A percentile compares a stretch with the other conserved stretches of the same genome.
These are phyloP conservation scores for Heterotis niloticus DNA, from an alignment of 2,113 vertebrate genomes.

Conservation along the genomic window DNA sequence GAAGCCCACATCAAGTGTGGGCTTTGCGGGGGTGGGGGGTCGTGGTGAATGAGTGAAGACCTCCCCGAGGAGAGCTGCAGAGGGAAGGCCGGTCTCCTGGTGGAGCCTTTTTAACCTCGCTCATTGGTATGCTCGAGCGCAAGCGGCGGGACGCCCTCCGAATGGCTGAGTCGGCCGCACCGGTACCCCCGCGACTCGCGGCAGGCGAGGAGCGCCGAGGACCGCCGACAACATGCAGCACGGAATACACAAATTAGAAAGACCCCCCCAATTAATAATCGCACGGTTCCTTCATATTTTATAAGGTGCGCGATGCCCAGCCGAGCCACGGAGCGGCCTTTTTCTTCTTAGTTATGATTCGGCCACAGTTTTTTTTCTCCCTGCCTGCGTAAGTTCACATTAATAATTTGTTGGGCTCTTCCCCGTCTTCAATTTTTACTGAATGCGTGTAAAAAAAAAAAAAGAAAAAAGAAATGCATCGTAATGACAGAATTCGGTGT, in stretches of 20 bases:
- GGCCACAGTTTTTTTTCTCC: conserved; percentile 17
- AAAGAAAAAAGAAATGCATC: too few relatives aligned
- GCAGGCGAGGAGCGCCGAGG: conserved; percentile 96
- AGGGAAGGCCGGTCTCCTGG: conserved; percentile 94
- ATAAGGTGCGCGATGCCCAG: conserved; percentile 68
- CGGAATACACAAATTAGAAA: conserved; percentile 96
- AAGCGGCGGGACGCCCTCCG: conserved; percentile 93
- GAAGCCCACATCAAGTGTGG: conserved; percentile 98
- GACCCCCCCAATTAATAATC: conserved; percentile 98
- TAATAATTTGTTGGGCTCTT: conserved; percentile 61
- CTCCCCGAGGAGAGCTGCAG: conserved; percentile 91
- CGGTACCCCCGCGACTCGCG: conserved; percentile 91
- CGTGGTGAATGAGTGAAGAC: conserved; percentile 87
- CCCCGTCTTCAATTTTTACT: conserved; percentile 54
- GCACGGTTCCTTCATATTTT: conserved; percentile 98
- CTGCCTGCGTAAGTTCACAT: conserved; percentile 38
- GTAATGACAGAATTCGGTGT: conserved; percentile 57
- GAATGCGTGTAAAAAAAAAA: conserved; percentile 57
- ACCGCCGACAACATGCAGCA: conserved; percentile 93
- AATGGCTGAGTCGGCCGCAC: conserved; percentile 95
- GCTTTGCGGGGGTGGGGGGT: conserved; percentile 83
- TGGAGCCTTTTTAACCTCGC: conserved; percentile 99
- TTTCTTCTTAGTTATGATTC: conserved; percentile 49
- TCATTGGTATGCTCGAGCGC: conserved; percentile 99
- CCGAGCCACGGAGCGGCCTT: conserved; percentile 37